These are phyloP conservation scores for Sebastes iracundus DNA, from an alignment of 2,797 vertebrate genomes.

Conservation along the genomic window DNA sequence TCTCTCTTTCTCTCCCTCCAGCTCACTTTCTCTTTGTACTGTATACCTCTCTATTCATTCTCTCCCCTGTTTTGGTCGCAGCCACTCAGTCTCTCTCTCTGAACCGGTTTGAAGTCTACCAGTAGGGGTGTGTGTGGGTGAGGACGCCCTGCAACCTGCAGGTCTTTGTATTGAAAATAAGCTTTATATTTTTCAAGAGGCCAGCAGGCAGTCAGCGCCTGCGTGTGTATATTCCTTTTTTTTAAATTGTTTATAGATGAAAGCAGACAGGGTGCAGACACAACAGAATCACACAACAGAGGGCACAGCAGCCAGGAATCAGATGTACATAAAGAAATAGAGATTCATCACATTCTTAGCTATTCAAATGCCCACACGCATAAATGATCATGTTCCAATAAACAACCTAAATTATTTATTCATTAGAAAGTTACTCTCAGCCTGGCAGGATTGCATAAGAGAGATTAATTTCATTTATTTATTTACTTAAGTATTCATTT, in stretches of 20 bases:
- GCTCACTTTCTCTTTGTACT: conserved; percentile 36
- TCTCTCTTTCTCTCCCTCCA: neutral
- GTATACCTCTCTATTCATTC: conserved; percentile 25
- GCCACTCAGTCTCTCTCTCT: conserved; percentile 30
- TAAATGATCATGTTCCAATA: neutral
- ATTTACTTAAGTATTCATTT: neutral
- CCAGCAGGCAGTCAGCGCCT: conserved; percentile 36
- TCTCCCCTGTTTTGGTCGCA: conserved; percentile 16
- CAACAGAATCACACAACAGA: conserved; percentile 22
- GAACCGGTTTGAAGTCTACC: conserved; percentile 65
- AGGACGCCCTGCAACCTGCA: conserved; percentile 41
- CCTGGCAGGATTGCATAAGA: neutral
- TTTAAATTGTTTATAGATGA: conserved; percentile 46
- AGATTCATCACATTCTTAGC: neutral
- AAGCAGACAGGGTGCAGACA: conserved; percentile 50
- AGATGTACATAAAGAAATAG: neutral
- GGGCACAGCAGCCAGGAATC: neutral
- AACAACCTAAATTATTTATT: conserved; percentile 26
- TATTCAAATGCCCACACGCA: neutral
- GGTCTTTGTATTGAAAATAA: conserved; percentile 58
- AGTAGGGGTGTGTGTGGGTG: conserved; percentile 63
- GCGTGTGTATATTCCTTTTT: neutral
- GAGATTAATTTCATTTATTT: neutral
- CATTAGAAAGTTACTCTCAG: neutral
- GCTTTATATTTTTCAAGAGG: conserved; percentile 60